phyloP scores from a whole-genome alignment of 1,140 invertebrate genomes.

The Drosophila biarmipes region DNA sequence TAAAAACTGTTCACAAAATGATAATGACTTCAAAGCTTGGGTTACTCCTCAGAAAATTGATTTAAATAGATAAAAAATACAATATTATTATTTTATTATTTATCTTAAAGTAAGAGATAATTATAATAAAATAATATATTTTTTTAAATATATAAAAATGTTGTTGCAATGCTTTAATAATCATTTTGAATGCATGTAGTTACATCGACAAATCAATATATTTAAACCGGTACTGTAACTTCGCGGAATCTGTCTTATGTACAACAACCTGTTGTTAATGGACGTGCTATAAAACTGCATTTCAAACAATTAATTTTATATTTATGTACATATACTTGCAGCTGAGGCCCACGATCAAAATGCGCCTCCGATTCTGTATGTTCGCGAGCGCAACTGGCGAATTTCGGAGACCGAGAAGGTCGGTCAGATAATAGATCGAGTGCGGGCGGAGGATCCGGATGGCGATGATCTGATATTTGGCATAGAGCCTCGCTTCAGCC shows the following conservation, averaged over 20 bases:
- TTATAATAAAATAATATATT: no score
- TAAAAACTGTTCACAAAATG: no score
- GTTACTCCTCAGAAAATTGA: no score
- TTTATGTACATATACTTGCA: constrained; percentile 31
- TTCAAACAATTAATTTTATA: not conserved
- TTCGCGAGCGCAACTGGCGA: constrained; percentile 88
- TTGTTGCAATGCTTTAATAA: no score
- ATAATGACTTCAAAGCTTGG: no score
- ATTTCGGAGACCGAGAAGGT: constrained; percentile 88
- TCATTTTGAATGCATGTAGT: not conserved
- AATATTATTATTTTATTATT: no score
- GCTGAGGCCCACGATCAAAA: constrained; percentile 74
- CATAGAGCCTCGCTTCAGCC: constrained; percentile 85
- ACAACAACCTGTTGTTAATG: constrained; percentile 15
- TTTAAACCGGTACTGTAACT: constrained; percentile 11
- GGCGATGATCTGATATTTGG: constrained; percentile 87
- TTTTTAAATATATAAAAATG: not conserved
- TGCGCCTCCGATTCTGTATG: constrained; percentile 84
- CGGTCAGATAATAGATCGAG: constrained; percentile 87
- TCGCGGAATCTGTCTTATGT: not conserved
- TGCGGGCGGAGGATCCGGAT: constrained; percentile 87
- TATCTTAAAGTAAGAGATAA: no score
- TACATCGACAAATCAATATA: not conserved
- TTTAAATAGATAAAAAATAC: no score
- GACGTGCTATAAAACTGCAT: constrained; percentile 3